These are phyloP conservation scores for Balearica regulorum DNA, from an alignment of 2,797 vertebrate genomes.

Conservation along the genomic window DNA sequence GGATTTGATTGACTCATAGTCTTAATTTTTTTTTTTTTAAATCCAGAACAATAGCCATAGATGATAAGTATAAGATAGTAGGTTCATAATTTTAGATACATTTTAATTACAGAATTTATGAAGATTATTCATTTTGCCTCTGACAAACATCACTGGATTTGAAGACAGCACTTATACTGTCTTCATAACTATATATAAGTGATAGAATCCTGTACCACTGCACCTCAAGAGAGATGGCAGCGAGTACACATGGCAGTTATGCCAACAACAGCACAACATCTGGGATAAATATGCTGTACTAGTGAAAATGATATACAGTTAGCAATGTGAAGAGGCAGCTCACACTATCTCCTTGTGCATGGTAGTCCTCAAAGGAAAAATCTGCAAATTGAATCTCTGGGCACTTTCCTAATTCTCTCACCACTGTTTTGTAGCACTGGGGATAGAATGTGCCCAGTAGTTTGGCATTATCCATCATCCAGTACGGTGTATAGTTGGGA, in stretches of 20 bases:
- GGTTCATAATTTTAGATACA: background rate
- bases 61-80: background rate
- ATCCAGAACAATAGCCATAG: background rate
- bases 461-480: background rate
- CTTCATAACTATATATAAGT: background rate
- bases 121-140: background rate
- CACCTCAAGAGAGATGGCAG: background rate
- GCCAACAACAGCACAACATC: background rate
- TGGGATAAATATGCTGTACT: background rate
- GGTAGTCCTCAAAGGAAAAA: background rate
- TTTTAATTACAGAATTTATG: background rate
- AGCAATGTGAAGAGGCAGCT: background rate
- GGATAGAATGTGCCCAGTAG: background rate
- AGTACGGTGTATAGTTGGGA: background rate
- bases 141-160: background rate
- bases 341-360: background rate
- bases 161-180: background rate
- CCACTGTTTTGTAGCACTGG: background rate
- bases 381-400: background rate
- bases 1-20: background rate
- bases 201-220: background rate
- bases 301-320: background rate
- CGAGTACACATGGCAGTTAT: background rate
- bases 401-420: background rate
- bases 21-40: too few relatives aligned